Evolutionary conservation across 30 jellyfish, hydroid and myxozoan species (phyloP).

Genomic region (Aurelia sp.): DNA sequence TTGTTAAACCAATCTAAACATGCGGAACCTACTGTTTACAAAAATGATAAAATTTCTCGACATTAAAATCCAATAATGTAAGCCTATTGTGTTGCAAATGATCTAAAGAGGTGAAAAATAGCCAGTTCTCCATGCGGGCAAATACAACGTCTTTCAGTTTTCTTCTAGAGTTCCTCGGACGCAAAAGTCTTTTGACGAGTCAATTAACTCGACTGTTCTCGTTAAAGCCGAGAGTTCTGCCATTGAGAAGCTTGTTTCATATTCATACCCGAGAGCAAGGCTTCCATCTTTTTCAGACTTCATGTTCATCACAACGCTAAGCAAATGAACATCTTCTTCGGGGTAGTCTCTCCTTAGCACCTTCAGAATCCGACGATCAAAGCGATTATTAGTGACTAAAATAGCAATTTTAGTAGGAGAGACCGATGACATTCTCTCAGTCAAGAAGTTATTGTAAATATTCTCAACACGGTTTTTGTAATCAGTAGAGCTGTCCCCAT

Average conservation of each 20-base stretch:
- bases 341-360: slow-evolving; percentile 23
- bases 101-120: too few relatives aligned
- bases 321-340: slow-evolving; percentile 21
- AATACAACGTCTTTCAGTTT: neutral
- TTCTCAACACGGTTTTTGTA: neutral
- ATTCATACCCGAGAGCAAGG: slow-evolving; percentile 7
- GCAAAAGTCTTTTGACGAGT: neutral
- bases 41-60: too few relatives aligned
- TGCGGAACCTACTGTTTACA: too few relatives aligned
- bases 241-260: slow-evolving; percentile 34
- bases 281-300: neutral
- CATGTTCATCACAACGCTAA: slow-evolving; percentile 38
- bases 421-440: slow-evolving; percentile 28
- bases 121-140: too few relatives aligned
- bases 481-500: neutral
- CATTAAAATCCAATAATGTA: too few relatives aligned
- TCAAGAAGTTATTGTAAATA: slow-evolving; percentile 11
- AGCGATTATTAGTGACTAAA: slow-evolving; percentile 15
- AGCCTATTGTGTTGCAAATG: too few relatives aligned
- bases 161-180: neutral
- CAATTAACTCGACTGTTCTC: neutral
- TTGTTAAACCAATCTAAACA: too few relatives aligned
- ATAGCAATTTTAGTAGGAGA: slow-evolving; percentile 53
- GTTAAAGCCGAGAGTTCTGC: slow-evolving; percentile 6
- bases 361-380: slow-evolving; percentile 23